A percentile compares a stretch with the other conserved stretches of the same genome.
Evolutionary conservation across 2,888 invertebrate genomes (phyloP).

Genomic region (Morpho deidamia): DNA sequence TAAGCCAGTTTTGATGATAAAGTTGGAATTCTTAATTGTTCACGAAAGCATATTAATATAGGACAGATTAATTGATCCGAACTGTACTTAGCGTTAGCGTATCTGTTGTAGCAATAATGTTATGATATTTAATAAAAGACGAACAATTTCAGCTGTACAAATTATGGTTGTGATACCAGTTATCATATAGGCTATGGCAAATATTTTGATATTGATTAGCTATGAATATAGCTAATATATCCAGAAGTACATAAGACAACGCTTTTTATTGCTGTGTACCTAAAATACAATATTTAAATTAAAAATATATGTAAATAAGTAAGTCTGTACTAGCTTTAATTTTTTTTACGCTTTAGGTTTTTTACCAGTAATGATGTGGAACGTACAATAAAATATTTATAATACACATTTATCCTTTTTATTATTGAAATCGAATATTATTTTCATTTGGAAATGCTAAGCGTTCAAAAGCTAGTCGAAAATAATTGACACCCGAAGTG

Average conservation of each 20-base stretch:
- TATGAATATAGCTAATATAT: not conserved
- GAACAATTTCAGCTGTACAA: slow-evolving; percentile 16
- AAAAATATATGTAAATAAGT: slow-evolving; percentile 15
- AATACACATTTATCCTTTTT: not conserved
- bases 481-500: too few species aligned
- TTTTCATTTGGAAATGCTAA: too few species aligned
- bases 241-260: too few species aligned
- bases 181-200: slow-evolving; percentile 4
- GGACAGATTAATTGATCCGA: too few species aligned
- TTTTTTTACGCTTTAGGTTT: slow-evolving; percentile 34
- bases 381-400: slow-evolving; percentile 20
- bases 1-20: too few species aligned
- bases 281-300: not conserved
- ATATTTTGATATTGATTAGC: slow-evolving; percentile 1
- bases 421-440: not conserved
- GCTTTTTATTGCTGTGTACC: slow-evolving; percentile 6
- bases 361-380: slow-evolving; percentile 20
- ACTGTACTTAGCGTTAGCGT: too few species aligned
- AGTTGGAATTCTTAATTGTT: too few species aligned
- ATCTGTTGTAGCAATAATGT: too few species aligned
- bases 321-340: slow-evolving; percentile 62
- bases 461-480: too few species aligned
- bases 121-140: not conserved
- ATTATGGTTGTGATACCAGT: slow-evolving; percentile 21
- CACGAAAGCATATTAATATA: too few species aligned